Base-by-base conservation (phyloP, 2,797 vertebrate genomes). In the Notamacropus eugenii region DNA sequence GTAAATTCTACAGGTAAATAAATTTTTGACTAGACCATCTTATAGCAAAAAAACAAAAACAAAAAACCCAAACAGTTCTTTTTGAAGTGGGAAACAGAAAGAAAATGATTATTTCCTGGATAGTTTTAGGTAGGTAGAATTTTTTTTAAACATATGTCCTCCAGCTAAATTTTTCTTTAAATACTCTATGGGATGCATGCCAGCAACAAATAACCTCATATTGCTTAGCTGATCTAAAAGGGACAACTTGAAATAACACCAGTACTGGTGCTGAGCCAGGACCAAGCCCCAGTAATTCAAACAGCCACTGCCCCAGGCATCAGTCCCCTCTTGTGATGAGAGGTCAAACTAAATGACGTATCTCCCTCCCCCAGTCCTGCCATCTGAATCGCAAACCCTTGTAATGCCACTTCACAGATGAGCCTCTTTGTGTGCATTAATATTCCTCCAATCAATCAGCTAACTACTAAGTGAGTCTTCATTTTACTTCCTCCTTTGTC, bases 401-500 rank as follows among this genome's bases (percentile, higher is more conserved):
- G 31, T 54, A 67, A 90, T 95, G 19, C 55, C 57, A 3, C 29
- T 94, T 93, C 58, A 46, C 14, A 50, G 40, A 74, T 90, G 52
- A 94, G 52, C 6, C 46, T 56, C 57, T 12, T 62, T 56, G 16
- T 74, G 28, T 50, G 4, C 74, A 50, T 46, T 87, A 87, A 87
- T 87, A 87, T 87, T 87, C 0, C 6, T 62, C n/a, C 52, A 92
- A n/a, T 34, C 91, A 91, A 90, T 46, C 58, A 58, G 8, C 52
- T 29, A 11, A 92, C 55, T 59, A 16, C 4, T 27, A 54, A 67
- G 58, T 91, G 27, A 93, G 74, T 91, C 31, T 96, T 94, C 34
- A 28, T 95, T 94, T 95, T 62, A 92, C 59, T 40, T 19, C 55
- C n/a, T 96, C 19, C 46, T 95, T 95, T 54, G 93, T n/a, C 40